These are phyloP conservation scores for Ageneiosus marmoratus DNA, from an alignment of 2,113 vertebrate genomes.

Conservation along the genomic window DNA sequence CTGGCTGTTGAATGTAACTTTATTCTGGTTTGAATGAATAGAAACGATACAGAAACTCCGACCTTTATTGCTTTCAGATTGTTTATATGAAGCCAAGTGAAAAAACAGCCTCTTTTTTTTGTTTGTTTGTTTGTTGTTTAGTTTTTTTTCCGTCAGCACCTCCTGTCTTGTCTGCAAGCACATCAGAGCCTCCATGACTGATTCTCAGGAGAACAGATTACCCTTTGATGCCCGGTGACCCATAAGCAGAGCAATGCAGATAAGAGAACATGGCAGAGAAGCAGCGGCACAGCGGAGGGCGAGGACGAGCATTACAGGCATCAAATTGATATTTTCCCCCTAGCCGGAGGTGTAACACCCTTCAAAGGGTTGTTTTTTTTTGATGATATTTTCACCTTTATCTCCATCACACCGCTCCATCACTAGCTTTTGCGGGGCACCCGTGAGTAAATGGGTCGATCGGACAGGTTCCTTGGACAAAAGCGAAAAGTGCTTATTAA, in stretches of 20 bases:
- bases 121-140: no score
- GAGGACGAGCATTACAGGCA: slow-evolving; percentile 40
- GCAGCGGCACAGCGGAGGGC: slow-evolving; percentile 1
- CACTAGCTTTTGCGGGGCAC: slow-evolving; percentile 36
- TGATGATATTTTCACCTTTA: slow-evolving; percentile 52
- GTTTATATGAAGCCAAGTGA: not conserved
- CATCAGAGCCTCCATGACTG: slow-evolving; percentile 28
- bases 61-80: not conserved
- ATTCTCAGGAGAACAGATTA: slow-evolving; percentile 27
- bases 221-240: slow-evolving; percentile 43
- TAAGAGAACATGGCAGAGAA: slow-evolving; percentile 33
- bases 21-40: not conserved
- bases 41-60: not conserved
- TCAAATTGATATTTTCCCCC: slow-evolving; percentile 44
- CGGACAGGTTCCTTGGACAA: slow-evolving; percentile 51
- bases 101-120: not conserved
- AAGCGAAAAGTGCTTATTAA: slow-evolving; percentile 50
- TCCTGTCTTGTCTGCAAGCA: not conserved
- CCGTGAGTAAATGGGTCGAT: slow-evolving; percentile 44
- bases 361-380: slow-evolving; percentile 52
- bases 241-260: slow-evolving; percentile 42
- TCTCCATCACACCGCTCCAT: slow-evolving; percentile 37
- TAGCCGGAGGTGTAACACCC: slow-evolving; percentile 37
- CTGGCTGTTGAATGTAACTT: no score
- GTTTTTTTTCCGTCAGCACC: slow-evolving; percentile 1